These are phyloP conservation scores for Tetramorium bicarinatum DNA, from an alignment of 2,888 invertebrate species.

Conservation along the genomic window DNA sequence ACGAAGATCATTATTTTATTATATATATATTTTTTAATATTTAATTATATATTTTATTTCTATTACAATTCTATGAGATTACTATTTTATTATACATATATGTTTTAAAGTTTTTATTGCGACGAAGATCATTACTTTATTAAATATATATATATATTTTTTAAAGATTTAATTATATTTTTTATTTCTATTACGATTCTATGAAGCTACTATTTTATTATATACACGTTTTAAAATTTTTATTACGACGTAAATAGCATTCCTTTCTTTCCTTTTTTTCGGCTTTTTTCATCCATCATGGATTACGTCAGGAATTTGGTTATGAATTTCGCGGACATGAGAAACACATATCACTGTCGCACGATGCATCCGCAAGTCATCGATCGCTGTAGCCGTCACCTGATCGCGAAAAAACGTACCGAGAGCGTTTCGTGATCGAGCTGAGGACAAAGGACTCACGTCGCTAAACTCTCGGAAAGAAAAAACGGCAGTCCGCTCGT, in stretches of 20 bases:
- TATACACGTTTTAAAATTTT: not conserved
- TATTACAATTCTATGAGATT: no score
- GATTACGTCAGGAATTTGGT: not conserved
- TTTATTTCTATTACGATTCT: not conserved
- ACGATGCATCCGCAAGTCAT: not conserved
- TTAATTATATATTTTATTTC: not conserved
- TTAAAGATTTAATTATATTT: not conserved
- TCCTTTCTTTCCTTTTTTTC: not conserved
- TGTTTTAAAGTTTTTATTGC: not conserved
- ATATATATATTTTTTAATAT: not conserved
- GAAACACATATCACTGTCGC: not conserved
- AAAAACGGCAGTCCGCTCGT: conserved; percentile 21
- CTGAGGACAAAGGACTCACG: conserved; percentile 8
- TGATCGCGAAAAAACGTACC: not conserved
- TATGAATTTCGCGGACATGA: not conserved
- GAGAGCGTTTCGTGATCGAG: conserved; percentile 14
- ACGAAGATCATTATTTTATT: not conserved
- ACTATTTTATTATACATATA: not conserved
- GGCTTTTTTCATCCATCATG: not conserved
- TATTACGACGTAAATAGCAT: not conserved
- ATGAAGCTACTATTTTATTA: not conserved
- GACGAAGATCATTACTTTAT: not conserved
- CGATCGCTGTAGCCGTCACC: not conserved
- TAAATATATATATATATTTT: not conserved
- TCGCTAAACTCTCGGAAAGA: conserved; percentile 6